Evolutionary conservation across 2,797 vertebrate species (phyloP), one percentile per base, ranked within the genome.

Genomic region (Tarsius wallacei): DNA sequence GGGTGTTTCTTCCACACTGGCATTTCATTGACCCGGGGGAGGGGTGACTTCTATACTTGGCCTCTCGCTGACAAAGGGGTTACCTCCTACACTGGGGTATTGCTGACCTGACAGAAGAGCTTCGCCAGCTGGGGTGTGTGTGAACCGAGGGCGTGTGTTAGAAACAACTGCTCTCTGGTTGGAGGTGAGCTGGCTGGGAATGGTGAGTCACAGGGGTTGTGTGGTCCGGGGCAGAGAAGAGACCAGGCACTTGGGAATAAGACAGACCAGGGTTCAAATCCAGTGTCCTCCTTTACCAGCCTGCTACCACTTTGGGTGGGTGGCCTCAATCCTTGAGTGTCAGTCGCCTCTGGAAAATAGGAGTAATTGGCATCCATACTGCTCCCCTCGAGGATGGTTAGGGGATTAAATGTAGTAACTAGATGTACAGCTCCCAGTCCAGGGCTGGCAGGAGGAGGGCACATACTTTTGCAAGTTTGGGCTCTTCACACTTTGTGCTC

Each of bases 191-290:
- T 90, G n/a, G 68, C 55, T 73, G 15, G 36, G 61, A 66, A 33
- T 66, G 59, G 93, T 90, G 94, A 97, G 71, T 93, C 97, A 90
- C 17, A 63, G 73, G 81, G 26, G 26, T 22, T 84, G 7, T n/a
- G 19, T 33, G n/a, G 78, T 61, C 78, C 80, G 28, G 47, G 86
- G 66, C 80, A 89, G 59, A 93, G 74, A 93, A 63, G 55, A 94
- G 74, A 78, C 49, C 14, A 64, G 51, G 55, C 66, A 63, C 64
- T 61, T 71, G 70, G 55, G 83, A 80, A 51, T 49, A 74, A 74
- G 63, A 64, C 31, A 42, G 78, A 87, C 33, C 51, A 85, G 63
- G 26, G 76, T 91, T 97, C 59, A n/a, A 49, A 55, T 88, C 68
- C 59, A 21, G 2, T 47, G 15, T 53, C 59, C 14, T 85, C 73